Evolutionary conservation across 2,797 vertebrate genomes (phyloP), one percentile per base, ranked within the genome.

Genomic region (Kryptopterus vitreolus): DNA sequence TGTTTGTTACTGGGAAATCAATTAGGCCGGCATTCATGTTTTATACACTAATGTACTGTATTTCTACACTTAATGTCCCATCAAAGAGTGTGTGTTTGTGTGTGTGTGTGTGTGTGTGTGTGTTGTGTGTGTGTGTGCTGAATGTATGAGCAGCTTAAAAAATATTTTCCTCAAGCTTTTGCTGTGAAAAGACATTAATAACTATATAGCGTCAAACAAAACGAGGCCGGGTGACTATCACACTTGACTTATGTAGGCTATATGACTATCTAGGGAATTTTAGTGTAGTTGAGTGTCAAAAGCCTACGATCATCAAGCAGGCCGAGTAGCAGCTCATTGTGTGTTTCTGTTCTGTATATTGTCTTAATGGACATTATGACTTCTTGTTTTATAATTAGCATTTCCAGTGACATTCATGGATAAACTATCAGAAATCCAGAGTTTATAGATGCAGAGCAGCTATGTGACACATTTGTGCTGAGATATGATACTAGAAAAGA

Each of bases 81-180:
- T 78, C 68, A 57, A 31, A 48, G 9, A 16, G 35, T 38, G 22
- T 31, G n/a, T 18, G 52, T 69, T 46, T 22, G 15, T 52, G 55
- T 65, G 59, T 43, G 48, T 79, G 74, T 79, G 29, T 62, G 62
- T 35, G 38, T 58, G 68, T 26, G 58, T 83, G 80, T 6, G 78
- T 43, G 63, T 6, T 66, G 46, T 50, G 11, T 66, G 63, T 66
- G 46, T 50, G 46, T 9, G 18, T 1, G 11, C 3, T 33, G 5
- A 35, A 55, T 72, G 50, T 35, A 35, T 15, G 1, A 52, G 26
- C 1, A 9, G 69, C 68, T 29, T 53, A 15, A n/a, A 35, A 33
- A 29, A 22, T 24, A 29, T 29, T 59, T 29, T 59, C 26, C 5
- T 4, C 12, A 38, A 24, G 31, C 24, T 73, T 57, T 52, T 73